phyloP scores from a whole-genome alignment of 2,113 vertebrate genomes.

The Mormoops blainvillei region DNA sequence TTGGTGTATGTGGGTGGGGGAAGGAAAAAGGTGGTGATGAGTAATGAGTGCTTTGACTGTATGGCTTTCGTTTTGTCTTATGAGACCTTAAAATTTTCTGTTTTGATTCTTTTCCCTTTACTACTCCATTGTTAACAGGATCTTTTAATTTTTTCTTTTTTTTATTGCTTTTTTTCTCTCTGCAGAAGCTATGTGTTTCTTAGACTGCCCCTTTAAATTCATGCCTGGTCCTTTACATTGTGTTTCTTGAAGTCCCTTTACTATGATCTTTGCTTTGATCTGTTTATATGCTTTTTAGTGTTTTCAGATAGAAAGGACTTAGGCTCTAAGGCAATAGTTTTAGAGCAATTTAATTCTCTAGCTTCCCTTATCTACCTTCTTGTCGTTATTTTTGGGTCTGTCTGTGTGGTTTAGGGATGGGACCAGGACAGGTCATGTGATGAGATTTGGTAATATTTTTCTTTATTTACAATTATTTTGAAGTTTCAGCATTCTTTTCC shows the following conservation, averaged over 20 bases:
- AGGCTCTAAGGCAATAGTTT: neutral
- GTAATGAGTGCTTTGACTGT: neutral
- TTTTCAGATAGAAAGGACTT: neutral
- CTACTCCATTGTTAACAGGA: neutral
- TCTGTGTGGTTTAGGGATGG: neutral
- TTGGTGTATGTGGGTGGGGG: neutral
- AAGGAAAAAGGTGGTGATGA: neutral
- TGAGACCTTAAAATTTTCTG: neutral
- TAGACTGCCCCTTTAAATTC: neutral
- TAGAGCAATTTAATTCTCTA: neutral
- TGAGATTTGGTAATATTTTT: neutral
- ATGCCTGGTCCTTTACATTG: neutral
- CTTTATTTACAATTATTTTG: neutral
- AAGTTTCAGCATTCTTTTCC: neutral
- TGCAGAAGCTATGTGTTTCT: neutral
- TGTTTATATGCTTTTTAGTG: neutral
- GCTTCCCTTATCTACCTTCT: neutral
- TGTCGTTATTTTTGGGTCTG: neutral
- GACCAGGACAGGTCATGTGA: neutral
- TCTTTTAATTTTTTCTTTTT: neutral
- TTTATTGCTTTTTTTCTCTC: neutral
- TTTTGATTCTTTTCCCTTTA: neutral
- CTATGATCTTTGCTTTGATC: neutral
- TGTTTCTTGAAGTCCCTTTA: neutral
- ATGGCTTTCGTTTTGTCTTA: constrained; percentile 11